These are phyloP conservation scores for Drosophila borealis DNA, from an alignment of 2,888 invertebrate genomes.

Conservation along the genomic window DNA sequence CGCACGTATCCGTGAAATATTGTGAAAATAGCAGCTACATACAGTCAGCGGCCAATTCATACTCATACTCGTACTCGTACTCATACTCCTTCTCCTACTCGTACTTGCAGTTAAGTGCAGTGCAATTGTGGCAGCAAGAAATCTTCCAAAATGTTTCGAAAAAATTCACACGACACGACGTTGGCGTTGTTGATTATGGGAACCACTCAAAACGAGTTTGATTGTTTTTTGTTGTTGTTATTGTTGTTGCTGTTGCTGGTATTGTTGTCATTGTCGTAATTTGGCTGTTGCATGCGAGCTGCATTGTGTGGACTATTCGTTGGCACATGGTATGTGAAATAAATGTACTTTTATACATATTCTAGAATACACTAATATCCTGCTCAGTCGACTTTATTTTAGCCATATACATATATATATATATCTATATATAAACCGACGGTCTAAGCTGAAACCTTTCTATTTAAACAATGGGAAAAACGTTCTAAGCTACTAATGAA, in stretches of 20 bases:
- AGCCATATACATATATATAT: background rate
- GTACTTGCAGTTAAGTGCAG: constrained; percentile 44
- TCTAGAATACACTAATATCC: background rate
- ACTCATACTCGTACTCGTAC: constrained; percentile 5
- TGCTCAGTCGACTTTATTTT: background rate
- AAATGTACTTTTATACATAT: background rate
- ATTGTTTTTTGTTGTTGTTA: constrained; percentile 49
- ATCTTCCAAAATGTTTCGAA: constrained; percentile 51
- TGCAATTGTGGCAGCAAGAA: constrained; percentile 55
- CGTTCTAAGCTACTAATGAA: no score
- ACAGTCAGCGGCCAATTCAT: constrained; percentile 26
- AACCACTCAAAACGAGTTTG: constrained; percentile 74
- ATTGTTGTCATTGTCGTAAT: constrained; percentile 43
- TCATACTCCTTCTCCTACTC: constrained; percentile 15
- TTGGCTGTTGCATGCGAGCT: constrained; percentile 48
- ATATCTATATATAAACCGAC: no score
- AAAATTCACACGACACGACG: constrained; percentile 71
- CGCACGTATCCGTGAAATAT: constrained; percentile 80
- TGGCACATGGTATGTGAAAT: constrained; percentile 18
- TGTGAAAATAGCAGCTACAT: constrained; percentile 70
- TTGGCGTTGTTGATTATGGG: constrained; percentile 67
- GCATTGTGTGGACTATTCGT: constrained; percentile 30
- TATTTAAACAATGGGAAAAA: no score
- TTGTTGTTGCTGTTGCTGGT: constrained; percentile 26
- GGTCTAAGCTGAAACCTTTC: no score